These are phyloP conservation scores for Sebastes hubbsi DNA, from an alignment of 2,797 vertebrate genomes.

Conservation along the genomic window DNA sequence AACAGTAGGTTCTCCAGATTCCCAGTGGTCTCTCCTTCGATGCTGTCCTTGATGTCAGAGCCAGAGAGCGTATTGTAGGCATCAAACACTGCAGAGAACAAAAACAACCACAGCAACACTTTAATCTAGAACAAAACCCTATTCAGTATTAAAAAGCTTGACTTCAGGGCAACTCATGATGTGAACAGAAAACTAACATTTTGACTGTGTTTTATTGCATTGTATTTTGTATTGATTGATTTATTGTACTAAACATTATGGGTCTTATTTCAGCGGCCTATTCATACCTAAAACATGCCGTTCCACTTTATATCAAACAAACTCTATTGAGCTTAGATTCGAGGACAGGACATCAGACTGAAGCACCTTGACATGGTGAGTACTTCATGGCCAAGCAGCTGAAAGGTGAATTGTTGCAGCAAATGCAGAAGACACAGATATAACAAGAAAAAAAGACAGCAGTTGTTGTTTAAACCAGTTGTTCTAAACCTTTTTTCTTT, in stretches of 20 bases:
- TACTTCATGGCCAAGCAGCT: not conserved
- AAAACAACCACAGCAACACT: conserved; percentile 9
- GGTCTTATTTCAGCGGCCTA: not conserved
- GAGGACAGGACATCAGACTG: not conserved
- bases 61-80: conserved; percentile 92
- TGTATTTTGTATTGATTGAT: not conserved
- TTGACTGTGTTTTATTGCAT: not conserved
- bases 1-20: conserved; percentile 90
- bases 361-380: not conserved
- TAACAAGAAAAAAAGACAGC: not conserved
- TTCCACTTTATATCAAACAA: not conserved
- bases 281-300: not conserved
- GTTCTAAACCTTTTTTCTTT: too few species aligned
- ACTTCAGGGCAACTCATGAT: not conserved
- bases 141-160: not conserved
- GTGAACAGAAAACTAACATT: not conserved
- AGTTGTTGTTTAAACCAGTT: not conserved
- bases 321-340: not conserved
- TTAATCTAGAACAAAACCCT: not conserved
- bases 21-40: conserved; percentile 91
- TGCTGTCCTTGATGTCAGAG: conserved; percentile 92
- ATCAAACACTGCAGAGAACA: conserved; percentile 86
- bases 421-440: not conserved
- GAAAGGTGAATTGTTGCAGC: too few species aligned
- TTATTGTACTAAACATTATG: not conserved